phyloP scores from a whole-genome alignment of 1,140 invertebrate species.

The Glomeris maerens region DNA sequence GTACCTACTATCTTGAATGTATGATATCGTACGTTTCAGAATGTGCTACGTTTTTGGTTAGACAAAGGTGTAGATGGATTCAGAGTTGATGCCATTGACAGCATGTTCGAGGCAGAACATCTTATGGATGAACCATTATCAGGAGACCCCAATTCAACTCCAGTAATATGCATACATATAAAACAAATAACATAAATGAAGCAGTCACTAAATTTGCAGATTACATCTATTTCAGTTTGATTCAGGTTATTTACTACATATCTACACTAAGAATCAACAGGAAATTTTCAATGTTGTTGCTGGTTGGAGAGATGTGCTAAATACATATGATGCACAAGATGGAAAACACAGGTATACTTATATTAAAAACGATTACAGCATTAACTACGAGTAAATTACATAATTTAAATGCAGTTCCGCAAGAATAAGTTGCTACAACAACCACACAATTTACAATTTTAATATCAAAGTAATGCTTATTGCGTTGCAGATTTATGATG shows the following conservation, averaged over 20 bases:
- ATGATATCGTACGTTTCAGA: no score
- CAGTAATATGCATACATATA: no score
- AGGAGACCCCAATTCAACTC: background rate
- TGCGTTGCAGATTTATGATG: slow-evolving; percentile 46
- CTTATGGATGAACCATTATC: slow-evolving; percentile 25
- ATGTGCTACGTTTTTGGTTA: slow-evolving; percentile 59
- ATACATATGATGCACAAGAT: no score
- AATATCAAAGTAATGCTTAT: background rate
- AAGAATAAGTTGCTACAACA: slow-evolving; percentile 1
- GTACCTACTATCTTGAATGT: no score
- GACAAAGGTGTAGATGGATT: slow-evolving; percentile 61
- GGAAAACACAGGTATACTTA: no score
- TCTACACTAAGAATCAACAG: no score
- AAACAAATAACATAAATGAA: background rate
- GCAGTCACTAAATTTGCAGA: background rate
- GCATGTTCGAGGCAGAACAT: slow-evolving; percentile 40
- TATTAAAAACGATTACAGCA: no score
- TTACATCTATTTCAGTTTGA: no score
- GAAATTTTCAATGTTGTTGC: no score
- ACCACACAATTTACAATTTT: background rate
- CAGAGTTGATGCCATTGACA: slow-evolving; percentile 48
- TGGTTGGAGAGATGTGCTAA: no score
- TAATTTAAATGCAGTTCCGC: background rate
- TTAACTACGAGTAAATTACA: no score
- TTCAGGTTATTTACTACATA: no score